A percentile compares a stretch with the other conserved stretches of the same genome.
Conservation (phyloP, 2,113 vertebrate species). For the Scatophagus argus region DNA sequence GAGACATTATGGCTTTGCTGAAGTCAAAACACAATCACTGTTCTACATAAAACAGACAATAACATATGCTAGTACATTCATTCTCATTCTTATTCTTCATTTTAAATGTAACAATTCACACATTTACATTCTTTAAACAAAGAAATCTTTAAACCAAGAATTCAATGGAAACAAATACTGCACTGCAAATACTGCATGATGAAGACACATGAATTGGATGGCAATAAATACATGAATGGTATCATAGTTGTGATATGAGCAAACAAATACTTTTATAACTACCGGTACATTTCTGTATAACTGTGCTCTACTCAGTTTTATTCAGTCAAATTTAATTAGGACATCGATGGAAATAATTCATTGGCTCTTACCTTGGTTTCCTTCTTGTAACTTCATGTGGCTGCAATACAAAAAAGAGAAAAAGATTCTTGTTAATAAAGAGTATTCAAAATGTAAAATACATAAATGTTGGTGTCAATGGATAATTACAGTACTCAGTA, state of each 20-base stretch:
- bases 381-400: not conserved
- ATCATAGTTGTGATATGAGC: not conserved
- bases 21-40: not conserved
- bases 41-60: slow-evolving; percentile 2
- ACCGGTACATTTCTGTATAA: not conserved
- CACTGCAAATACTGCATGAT: not conserved
- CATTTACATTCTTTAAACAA: not conserved
- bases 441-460: not conserved
- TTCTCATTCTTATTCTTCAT: no score
- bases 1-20: not conserved
- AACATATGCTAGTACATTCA: no score
- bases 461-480: not conserved
- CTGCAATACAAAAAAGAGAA: not conserved
- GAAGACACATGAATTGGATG: not conserved
- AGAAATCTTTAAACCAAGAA: no score
- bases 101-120: slow-evolving; percentile 1
- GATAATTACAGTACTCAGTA: not conserved
- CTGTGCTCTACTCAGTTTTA: not conserved
- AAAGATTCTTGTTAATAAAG: not conserved
- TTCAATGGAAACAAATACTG: not conserved
- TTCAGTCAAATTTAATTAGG: not conserved
- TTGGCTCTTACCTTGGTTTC: not conserved
- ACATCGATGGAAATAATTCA: not conserved
- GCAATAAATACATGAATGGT: not conserved
- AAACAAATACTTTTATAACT: not conserved